Evolutionary conservation across 1,140 invertebrate genomes (phyloP), one percentile per base, ranked within the genome.

Genomic region (Proctacanthus coquilletti): DNA sequence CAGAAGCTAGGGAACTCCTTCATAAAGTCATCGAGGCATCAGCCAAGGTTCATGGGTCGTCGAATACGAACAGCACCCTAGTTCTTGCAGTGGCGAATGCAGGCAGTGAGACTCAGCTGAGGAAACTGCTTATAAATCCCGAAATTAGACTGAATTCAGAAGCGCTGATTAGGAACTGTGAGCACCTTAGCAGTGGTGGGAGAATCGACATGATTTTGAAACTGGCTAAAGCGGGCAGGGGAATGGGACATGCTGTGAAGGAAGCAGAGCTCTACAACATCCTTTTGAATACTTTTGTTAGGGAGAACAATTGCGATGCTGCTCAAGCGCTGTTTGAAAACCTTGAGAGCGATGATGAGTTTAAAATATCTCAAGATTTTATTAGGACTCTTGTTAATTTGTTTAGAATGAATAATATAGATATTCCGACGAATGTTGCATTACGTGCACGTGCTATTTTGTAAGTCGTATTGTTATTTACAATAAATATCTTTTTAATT

Each of bases 1-100:
- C 35, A 0, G 30, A 46, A 1, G 44, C 50, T 1, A 46, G 56
- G 38, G 40, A 56, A 36, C 41, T 63, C n/a, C 34, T 71, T 23
- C 41, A 57, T 8, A 23, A 49, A 20, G 52, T 70, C 0, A 49
- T 63, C 11, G 23, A 49, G 5, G 47, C 48, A 1, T 49, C 60
- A 10, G 44, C 37, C 5, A 42, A 44, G 5, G 42, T 66, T 5
- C 53, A 66, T 44, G 64, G 65, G 0, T 9, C 14, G 3, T 44
- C 45, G 1, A 51, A 61, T 25, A 50, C 60, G 34, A 54, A 59
- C 15, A 42, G 61, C 14, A 51, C 51, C 0, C 41, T 59, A 17
- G 43, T 64, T 2, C 34, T 63, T 10, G 64, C 61, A 1, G 38
- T 67, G 4, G 63, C 64, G 9, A 59, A 66, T 40, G 52, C 51